Evolutionary conservation across 2,888 invertebrate species (phyloP), one percentile per base, ranked within the genome.

Genomic region (Bursaphelenchus okinawaensis): DNA sequence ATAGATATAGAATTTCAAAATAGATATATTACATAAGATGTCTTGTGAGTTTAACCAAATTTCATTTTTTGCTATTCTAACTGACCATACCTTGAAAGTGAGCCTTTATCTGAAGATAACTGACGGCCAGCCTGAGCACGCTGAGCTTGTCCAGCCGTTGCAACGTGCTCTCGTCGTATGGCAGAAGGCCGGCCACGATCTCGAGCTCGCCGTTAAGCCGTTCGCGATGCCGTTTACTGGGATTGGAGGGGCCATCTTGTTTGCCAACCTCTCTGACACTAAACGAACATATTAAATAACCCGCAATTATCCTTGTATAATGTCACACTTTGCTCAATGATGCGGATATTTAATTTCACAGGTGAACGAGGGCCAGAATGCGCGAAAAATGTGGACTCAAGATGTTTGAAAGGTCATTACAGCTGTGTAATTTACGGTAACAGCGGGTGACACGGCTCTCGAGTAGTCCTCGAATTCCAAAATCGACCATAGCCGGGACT

Each of bases 201-300:
- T 99, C 98, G 85, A 98, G 87, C 85, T 98, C 98, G 8, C 94
- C 93, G 86, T 98, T 99, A 77, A 99, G 88, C n/a, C 98, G 88
- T 86, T 98, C 96, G 50, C 98, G 88, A 85, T 98, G 98, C 62
- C 98, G 87, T 84, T 99, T 99, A 86, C 94, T 94, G 2, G 98
- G 98, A 87, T 98, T 98, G 16, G 78, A 75, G 24, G 77, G 66
- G 9, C 75, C 72, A 9, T 67, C 65, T 26, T 73, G 69, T 56
- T 77, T 79, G n/a, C 74, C 67, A 29, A 75, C 73, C 51, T 80
- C 80, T 9, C 80, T 75, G 19, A 80, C 76, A 63, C 80, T 80
- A 70, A 63, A 79, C 40, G 40, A 6, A 4, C 40, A 40, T 69
- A 50, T 29, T 24, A 51, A 20, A 66, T n/a, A 40, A n/a, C n/a